These are phyloP conservation scores for Astropecten irregularis DNA, from an alignment of 53 echinoderm and acorn worm genomes.

Conservation along the genomic window DNA sequence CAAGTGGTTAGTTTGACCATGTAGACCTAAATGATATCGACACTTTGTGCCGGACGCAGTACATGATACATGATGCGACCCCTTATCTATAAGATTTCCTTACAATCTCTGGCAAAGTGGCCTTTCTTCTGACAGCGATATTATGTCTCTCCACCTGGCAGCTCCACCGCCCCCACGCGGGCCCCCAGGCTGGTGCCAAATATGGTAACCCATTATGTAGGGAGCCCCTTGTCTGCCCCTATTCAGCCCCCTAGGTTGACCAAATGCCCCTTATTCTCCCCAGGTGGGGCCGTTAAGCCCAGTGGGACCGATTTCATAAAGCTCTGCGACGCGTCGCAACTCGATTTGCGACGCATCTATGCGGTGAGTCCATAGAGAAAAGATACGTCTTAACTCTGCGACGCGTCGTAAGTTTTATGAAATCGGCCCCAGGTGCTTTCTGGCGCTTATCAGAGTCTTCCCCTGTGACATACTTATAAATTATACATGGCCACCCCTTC, in stretches of 20 bases:
- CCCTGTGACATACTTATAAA: background rate
- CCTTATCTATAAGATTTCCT: background rate
- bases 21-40: background rate
- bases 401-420: too few species aligned
- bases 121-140: background rate
- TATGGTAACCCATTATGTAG: background rate
- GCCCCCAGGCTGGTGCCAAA: background rate
- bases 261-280: background rate
- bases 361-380: too few species aligned
- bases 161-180: background rate
- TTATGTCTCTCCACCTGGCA: background rate
- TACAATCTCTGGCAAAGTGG: background rate
- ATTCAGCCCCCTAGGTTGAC: background rate
- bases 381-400: too few species aligned
- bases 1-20: too few species aligned
- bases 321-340: too few species aligned
- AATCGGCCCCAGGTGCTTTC: background rate
- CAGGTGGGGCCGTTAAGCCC: background rate
- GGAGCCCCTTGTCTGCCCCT: background rate
- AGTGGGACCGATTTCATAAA: too few species aligned
- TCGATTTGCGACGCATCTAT: too few species aligned
- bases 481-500: background rate
- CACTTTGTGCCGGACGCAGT: background rate
- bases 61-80: background rate
- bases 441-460: background rate